Conservation (phyloP, 2,113 vertebrate genomes). For the Sisor rabdophorus region DNA sequence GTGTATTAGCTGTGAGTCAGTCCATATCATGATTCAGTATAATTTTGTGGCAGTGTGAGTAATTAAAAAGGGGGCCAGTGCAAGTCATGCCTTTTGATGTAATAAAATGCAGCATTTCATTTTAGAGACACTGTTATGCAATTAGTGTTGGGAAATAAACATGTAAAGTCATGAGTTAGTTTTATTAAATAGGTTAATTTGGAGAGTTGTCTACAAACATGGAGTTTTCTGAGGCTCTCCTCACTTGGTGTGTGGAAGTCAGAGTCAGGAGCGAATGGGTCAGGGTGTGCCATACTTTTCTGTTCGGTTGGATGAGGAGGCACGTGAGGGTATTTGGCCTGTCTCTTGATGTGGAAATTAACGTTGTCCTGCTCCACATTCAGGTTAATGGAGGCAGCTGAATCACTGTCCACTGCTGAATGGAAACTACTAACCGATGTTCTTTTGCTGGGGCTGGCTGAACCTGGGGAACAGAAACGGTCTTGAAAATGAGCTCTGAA, state of each 20-base stretch:
- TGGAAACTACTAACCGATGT: conserved; percentile 98
- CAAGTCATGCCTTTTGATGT: conserved; percentile 16
- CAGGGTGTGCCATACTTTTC: conserved; percentile 77
- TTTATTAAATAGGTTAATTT: background rate
- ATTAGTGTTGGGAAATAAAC: background rate
- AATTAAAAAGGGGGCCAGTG: conserved; percentile 3
- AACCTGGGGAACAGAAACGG: conserved; percentile 69
- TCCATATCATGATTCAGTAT: background rate
- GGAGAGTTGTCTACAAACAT: too few species aligned
- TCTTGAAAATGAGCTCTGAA: background rate
- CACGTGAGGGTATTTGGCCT: conserved; percentile 95
- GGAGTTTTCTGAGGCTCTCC: conserved; percentile 34
- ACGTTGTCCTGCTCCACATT: conserved; percentile 99
- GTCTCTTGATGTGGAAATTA: conserved; percentile 99
- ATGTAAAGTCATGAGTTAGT: conserved; percentile 34
- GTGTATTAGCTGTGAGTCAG: background rate
- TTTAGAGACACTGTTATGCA: conserved; percentile 3
- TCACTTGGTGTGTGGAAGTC: conserved; percentile 55
- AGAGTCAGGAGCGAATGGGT: conserved; percentile 52
- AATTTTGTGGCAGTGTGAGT: conserved; percentile 16
- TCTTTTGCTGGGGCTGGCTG: conserved; percentile 94
- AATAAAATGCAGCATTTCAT: conserved; percentile 3
- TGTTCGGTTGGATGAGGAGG: conserved; percentile 86
- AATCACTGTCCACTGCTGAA: conserved; percentile 96
- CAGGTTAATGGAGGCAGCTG: conserved; percentile 95